Base-by-base conservation (phyloP, 2,888 invertebrate species). In the Eledone cirrhosa region DNA sequence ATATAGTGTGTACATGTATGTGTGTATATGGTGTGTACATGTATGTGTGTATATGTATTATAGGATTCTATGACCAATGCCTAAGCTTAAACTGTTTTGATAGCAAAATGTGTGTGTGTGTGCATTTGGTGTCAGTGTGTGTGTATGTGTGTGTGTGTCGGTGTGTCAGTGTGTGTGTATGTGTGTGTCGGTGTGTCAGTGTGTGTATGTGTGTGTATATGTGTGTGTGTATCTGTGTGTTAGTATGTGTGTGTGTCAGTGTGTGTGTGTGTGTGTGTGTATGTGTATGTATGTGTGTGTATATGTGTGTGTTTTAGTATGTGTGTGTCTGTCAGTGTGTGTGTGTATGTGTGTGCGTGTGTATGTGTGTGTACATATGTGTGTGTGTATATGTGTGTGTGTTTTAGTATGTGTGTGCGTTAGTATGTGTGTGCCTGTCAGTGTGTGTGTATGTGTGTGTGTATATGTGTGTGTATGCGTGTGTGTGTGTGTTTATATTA, bases 221-320 rank as follows among this genome's bases (percentile, higher is more conserved):
- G 16, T 65, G 16, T 65, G 16, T 24, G 14, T 65, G 29, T 65
- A 65, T 65, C 24, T 65, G 29, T 65, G 29, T 65, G 29, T 65
- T 16, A 29, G 29, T 65, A 65, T 24, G 16, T 65, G 29, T 65
- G 29, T 65, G 29, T 65, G 29, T 0, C 3, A 11, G 16, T 27
- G 16, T n/a, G 29, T 4, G 29, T 3, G 7, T 65, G 2, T n/a
- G 13, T 4, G 13, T n/a, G 29, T 24, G 29, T 24, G 29, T 65
- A 65, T 65, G 29, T 65, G 29, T 65, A 65, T 65, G 29, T 65
- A 65, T 65, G 29, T 65, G 29, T 59, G 24, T 59, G 24, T 59
- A 7, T 59, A 59, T 59, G 24, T 59, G 24, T 59, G 24, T 59
- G 16, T 5, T 0, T 5, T 59, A 13, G 24, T 59, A 59, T 3